Evolutionary conservation across 2,888 invertebrate genomes (phyloP), one percentile per base, ranked within the genome.

Genomic region (Tipula vernalis): DNA sequence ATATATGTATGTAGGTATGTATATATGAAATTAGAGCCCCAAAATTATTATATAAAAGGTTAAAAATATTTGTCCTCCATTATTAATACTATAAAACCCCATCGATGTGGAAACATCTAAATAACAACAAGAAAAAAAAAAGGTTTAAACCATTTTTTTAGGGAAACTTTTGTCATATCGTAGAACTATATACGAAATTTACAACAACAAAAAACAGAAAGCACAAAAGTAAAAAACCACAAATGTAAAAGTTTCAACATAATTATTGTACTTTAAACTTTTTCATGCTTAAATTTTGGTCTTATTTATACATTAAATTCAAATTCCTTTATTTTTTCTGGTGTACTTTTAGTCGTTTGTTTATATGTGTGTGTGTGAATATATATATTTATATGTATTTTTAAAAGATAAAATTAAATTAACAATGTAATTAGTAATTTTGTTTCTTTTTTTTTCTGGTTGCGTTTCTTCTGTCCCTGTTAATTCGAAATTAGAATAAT

Each of bases 181-280:
- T 15, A 71, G 28, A 71, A 71, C 71, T 71, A 71, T 28, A 10
- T 71, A 71, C 71, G 10, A 71, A 71, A 71, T 28, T 71, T 51
- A 15, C 1, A 71, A 28, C 6, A 57, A 18, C 15, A 18, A 28
- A 8, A 71, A 12, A 12, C 2, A 71, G 71, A 12, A 71, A 71
- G 71, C 13, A 71, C 71, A 71, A 71, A 71, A 71, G 15, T 71
- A 28, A 71, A 51, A 28, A 71, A 71, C 71, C 71, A 71, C 71
- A 71, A 71, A 71, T 71, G 28, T 71, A 71, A 71, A 71, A 71
- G 71, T 71, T 71, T 28, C 71, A 71, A 71, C 71, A 71, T 71
- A 71, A 71, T 71, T 71, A 71, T 71, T 71, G 71, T 71, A 71
- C 71, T 71, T 71, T 71, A 71, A 71, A 71, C 71, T 71, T 71